Conservation (phyloP, 2,888 invertebrate species). For the Callyntrura guangdongensis region DNA sequence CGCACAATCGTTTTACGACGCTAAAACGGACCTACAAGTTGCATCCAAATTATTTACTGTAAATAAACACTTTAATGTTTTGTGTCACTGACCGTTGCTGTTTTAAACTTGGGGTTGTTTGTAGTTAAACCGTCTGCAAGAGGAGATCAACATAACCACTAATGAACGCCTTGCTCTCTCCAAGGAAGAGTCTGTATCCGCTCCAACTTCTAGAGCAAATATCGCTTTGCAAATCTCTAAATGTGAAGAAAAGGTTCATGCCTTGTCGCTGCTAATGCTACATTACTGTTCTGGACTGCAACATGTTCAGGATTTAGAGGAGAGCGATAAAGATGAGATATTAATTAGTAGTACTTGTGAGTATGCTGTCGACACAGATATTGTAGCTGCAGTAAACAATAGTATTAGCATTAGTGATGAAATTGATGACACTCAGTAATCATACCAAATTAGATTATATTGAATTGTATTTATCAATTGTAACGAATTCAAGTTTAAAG, state of each 20-base stretch:
- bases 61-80: background rate
- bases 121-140: constrained; percentile 88
- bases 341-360: constrained; percentile 65
- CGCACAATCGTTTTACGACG: background rate
- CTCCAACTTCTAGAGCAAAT: constrained; percentile 86
- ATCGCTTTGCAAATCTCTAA: constrained; percentile 87
- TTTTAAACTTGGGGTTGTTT: constrained; percentile 66
- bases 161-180: constrained; percentile 87
- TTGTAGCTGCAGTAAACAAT: constrained; percentile 30
- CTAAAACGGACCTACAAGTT: too few relatives aligned
- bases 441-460: background rate
- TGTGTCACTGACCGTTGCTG: constrained; percentile 22
- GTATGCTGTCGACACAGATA: constrained; percentile 32
- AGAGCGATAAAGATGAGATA: constrained; percentile 81
- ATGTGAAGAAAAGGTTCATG: constrained; percentile 95
- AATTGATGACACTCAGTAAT: constrained; percentile 46
- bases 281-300: constrained; percentile 98
- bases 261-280: constrained; percentile 96
- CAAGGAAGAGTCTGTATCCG: constrained; percentile 86
- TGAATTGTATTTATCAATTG: constrained; percentile 6
- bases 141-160: constrained; percentile 91
- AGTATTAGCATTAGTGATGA: constrained; percentile 61
- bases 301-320: constrained; percentile 89
- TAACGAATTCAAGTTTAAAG: constrained; percentile 33
- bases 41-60: background rate